A percentile compares a stretch with the other conserved stretches of the same genome.
Conservation (phyloP, 1,140 invertebrate genomes). For the Diprion similis region DNA sequence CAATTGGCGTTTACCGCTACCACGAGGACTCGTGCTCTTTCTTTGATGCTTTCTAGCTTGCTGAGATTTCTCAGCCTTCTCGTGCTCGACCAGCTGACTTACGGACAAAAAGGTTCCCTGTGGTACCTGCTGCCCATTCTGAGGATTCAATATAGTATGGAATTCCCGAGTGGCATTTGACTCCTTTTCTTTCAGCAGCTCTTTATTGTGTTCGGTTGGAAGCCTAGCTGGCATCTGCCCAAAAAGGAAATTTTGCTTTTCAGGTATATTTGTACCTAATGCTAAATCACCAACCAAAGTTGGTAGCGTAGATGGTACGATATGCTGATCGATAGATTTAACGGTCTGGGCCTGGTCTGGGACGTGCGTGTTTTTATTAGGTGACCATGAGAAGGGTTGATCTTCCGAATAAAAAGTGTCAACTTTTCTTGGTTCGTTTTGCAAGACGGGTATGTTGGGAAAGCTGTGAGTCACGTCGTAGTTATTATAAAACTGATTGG, state of each 20-base stretch:
- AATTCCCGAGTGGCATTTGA: slow-evolving; percentile 42
- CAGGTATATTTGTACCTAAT: slow-evolving; percentile 58
- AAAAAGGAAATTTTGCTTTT: slow-evolving; percentile 57
- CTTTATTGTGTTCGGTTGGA: not conserved
- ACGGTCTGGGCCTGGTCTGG: slow-evolving; percentile 44
- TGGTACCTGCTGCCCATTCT: slow-evolving; percentile 45
- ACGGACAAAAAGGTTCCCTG: slow-evolving; percentile 67
- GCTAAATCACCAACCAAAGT: slow-evolving; percentile 68
- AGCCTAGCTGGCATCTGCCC: slow-evolving; percentile 40
- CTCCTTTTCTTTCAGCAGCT: slow-evolving; percentile 49
- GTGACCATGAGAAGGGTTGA: slow-evolving; percentile 67
- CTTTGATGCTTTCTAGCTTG: slow-evolving; percentile 44
- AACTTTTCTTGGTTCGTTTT: slow-evolving; percentile 47
- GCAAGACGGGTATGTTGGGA: slow-evolving; percentile 52
- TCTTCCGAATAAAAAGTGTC: slow-evolving; percentile 59
- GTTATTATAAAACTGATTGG: slow-evolving; percentile 60
- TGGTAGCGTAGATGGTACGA: slow-evolving; percentile 63
- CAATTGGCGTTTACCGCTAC: slow-evolving; percentile 51
- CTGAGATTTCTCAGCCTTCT: slow-evolving; percentile 59
- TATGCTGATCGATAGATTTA: slow-evolving; percentile 54
- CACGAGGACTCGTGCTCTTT: slow-evolving; percentile 50
- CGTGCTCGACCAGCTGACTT: slow-evolving; percentile 70
- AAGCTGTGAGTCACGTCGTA: slow-evolving; percentile 56
- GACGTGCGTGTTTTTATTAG: slow-evolving; percentile 60
- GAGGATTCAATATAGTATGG: slow-evolving; percentile 48